Conservation (phyloP, 1,140 invertebrate genomes). For the Chrysoperla carnea region DNA sequence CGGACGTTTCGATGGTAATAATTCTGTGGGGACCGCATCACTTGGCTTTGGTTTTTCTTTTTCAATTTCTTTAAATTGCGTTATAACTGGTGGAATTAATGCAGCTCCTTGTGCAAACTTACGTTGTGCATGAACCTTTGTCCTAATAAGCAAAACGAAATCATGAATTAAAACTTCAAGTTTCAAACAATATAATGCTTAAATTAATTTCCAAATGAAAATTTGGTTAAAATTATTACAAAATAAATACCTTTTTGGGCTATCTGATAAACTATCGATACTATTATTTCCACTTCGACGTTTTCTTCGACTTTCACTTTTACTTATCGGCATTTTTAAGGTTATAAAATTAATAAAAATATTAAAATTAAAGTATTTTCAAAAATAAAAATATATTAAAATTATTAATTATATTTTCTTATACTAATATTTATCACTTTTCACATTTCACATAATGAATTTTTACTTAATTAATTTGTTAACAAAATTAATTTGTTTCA, state of each 20-base stretch:
- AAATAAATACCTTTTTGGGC: constrained; percentile 29
- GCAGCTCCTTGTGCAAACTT: constrained; percentile 75
- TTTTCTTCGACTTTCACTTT: constrained; percentile 26
- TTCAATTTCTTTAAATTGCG: constrained; percentile 36
- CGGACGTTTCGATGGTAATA: constrained; percentile 48
- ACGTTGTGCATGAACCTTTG: constrained; percentile 70
- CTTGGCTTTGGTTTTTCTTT: constrained; percentile 30
- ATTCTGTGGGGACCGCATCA: constrained; percentile 28
- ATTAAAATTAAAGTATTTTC: no score
- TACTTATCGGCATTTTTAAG: constrained; percentile 24
- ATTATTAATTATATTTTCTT: no score
- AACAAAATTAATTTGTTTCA: no score
- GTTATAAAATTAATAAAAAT: background rate
- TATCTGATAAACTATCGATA: constrained; percentile 25
- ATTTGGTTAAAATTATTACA: constrained; percentile 1
- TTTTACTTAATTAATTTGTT: no score
- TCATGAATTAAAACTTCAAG: constrained; percentile 3
- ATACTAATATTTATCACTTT: no score
- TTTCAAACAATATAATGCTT: background rate
- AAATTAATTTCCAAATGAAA: constrained; percentile 3
- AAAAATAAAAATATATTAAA: no score
- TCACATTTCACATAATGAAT: no score
- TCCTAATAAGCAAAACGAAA: constrained; percentile 26
- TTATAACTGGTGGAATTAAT: constrained; percentile 29
- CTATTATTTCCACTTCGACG: constrained; percentile 26